Conservation (phyloP, 2,113 vertebrate genomes). For the Verasper variegatus region DNA sequence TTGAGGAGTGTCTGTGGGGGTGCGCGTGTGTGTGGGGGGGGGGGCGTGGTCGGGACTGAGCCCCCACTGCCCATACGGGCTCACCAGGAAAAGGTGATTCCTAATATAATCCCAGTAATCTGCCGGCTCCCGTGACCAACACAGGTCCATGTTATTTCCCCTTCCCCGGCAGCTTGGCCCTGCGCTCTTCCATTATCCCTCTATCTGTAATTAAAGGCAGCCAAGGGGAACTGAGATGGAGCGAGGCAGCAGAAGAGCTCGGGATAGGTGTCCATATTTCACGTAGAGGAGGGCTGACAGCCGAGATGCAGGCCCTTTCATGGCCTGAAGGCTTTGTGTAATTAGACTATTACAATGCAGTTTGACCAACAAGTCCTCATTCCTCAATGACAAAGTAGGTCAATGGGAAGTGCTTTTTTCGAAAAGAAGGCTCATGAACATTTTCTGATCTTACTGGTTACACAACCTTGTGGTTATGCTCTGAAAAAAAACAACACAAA, state of each 20-base stretch:
- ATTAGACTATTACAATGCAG: constrained; percentile 46
- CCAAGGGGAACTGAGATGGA: constrained; percentile 73
- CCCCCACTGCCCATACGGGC: constrained; percentile 15
- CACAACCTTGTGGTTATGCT: not conserved
- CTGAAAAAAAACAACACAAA: not conserved
- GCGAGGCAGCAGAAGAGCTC: constrained; percentile 44
- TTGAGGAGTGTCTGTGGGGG: constrained; percentile 27
- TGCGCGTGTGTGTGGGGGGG: not conserved
- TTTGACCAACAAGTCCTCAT: constrained; percentile 9
- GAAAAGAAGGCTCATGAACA: not conserved
- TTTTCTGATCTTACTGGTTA: not conserved
- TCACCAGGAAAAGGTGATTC: constrained; percentile 35
- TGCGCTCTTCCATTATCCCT: constrained; percentile 70
- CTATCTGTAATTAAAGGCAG: constrained; percentile 80
- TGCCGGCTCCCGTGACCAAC: constrained; percentile 32
- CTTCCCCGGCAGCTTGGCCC: constrained; percentile 37
- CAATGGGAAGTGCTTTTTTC: not conserved
- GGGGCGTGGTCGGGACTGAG: not conserved
- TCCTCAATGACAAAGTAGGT: constrained; percentile 10
- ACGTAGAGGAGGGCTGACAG: constrained; percentile 47
- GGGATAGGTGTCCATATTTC: constrained; percentile 65
- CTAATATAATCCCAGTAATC: constrained; percentile 51
- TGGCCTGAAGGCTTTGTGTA: constrained; percentile 10
- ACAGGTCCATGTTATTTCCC: constrained; percentile 34
- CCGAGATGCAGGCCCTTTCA: constrained; percentile 24